phyloP scores from a whole-genome alignment of 2,888 invertebrate genomes.

The Trilocha varians region DNA sequence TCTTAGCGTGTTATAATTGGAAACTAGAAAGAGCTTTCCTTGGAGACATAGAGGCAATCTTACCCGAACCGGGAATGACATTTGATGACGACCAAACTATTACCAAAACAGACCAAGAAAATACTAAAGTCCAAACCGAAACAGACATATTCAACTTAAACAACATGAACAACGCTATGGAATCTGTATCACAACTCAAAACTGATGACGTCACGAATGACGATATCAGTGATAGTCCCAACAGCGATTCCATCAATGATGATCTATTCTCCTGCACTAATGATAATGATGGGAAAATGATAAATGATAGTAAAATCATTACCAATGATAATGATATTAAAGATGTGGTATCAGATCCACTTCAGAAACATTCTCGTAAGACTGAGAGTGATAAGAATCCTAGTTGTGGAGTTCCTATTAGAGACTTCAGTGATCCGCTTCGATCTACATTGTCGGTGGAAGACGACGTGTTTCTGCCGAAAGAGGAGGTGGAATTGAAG shows the following conservation, averaged over 20 bases:
- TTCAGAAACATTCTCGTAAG: slow-evolving; percentile 39
- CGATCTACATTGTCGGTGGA: slow-evolving; percentile 65
- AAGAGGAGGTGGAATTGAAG: slow-evolving; percentile 47
- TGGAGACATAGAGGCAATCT: slow-evolving; percentile 81
- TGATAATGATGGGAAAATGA: slow-evolving; percentile 5
- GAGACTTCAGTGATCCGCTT: slow-evolving; percentile 89
- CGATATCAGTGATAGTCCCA: slow-evolving; percentile 10
- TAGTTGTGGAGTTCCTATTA: slow-evolving; percentile 71
- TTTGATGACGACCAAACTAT: slow-evolving; percentile 40
- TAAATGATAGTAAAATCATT: slow-evolving; percentile 5
- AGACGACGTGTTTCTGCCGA: slow-evolving; percentile 62
- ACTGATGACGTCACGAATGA: background rate
- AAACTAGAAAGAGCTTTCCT: slow-evolving; percentile 92
- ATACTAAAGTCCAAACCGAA: background rate
- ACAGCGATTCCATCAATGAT: slow-evolving; percentile 7
- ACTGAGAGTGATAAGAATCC: slow-evolving; percentile 51
- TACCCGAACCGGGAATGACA: slow-evolving; percentile 57
- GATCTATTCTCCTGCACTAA: slow-evolving; percentile 5
- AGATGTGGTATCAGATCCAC: slow-evolving; percentile 27
- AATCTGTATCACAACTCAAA: background rate
- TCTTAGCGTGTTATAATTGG: slow-evolving; percentile 92
- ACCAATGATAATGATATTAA: slow-evolving; percentile 8
- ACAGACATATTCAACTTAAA: background rate
- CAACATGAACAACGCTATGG: background rate
- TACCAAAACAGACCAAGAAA: slow-evolving; percentile 13